Evolutionary conservation across 2,888 invertebrate genomes (phyloP).

Genomic region (Syrista parreyssii): DNA sequence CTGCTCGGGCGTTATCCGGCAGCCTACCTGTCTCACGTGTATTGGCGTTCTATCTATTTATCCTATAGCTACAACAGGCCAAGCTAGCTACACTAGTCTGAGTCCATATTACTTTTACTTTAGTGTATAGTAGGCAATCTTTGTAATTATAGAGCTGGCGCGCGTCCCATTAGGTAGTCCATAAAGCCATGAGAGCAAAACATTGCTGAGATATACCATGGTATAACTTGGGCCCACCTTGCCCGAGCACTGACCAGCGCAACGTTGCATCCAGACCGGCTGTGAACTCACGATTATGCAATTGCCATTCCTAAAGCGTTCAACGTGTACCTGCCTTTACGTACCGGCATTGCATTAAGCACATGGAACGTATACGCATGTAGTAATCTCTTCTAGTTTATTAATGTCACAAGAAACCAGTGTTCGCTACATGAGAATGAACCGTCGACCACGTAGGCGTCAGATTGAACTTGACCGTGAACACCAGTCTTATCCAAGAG

Average conservation of each 20-base stretch:
- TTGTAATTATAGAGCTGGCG: constrained; percentile 62
- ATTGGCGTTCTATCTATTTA: background rate
- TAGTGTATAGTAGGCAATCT: constrained; percentile 48
- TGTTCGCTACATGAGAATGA: background rate
- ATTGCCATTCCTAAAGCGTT: background rate
- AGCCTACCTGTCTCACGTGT: background rate
- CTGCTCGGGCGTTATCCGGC: constrained; percentile 5
- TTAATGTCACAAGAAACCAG: background rate
- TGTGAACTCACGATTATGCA: background rate
- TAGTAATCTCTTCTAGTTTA: background rate
- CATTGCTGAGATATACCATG: constrained; percentile 19
- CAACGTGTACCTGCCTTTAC: background rate
- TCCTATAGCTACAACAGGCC: background rate
- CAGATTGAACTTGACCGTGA: background rate
- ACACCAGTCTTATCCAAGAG: background rate
- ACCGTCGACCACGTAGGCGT: background rate
- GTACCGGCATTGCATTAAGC: background rate
- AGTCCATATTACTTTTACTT: constrained; percentile 32
- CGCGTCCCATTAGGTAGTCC: constrained; percentile 55
- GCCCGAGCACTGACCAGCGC: constrained; percentile 22
- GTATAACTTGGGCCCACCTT: background rate
- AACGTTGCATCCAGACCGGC: constrained; percentile 16
- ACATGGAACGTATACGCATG: background rate
- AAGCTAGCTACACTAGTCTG: constrained; percentile 14
- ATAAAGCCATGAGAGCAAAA: constrained; percentile 29